A percentile compares a stretch with the other conserved stretches of the same genome.
These are phyloP conservation scores for Ormia ochracea DNA, from an alignment of 2,888 invertebrate genomes.

Conservation along the genomic window DNA sequence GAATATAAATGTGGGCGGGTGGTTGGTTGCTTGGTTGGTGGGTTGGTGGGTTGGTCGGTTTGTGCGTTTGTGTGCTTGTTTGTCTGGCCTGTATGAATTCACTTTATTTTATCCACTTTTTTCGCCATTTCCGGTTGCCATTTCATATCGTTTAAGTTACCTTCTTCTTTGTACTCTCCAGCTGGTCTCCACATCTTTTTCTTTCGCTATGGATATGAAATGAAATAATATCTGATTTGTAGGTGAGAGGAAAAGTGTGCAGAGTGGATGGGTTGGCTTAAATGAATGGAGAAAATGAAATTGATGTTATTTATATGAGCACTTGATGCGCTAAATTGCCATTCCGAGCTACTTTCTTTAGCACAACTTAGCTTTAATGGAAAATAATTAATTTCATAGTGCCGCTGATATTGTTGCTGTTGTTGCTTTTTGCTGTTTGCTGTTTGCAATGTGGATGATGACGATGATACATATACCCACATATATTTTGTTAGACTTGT, in stretches of 20 bases:
- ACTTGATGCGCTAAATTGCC: constrained; percentile 78
- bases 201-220: constrained; percentile 53
- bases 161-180: constrained; percentile 53
- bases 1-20: neutral
- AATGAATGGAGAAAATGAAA: constrained; percentile 68
- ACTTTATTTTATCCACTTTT: constrained; percentile 48
- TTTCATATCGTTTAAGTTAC: constrained; percentile 61
- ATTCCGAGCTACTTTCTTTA: constrained; percentile 76
- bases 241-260: neutral
- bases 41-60: neutral
- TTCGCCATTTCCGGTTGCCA: constrained; percentile 57
- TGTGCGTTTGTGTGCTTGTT: neutral
- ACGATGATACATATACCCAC: neutral
- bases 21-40: neutral
- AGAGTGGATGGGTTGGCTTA: constrained; percentile 22
- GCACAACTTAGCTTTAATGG: constrained; percentile 77
- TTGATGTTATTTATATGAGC: constrained; percentile 78
- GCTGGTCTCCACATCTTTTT: constrained; percentile 46
- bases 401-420: constrained; percentile 61
- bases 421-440: too few species aligned
- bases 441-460: constrained; percentile 10
- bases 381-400: constrained; percentile 78
- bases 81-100: constrained; percentile 33
- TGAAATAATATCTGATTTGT: constrained; percentile 52
- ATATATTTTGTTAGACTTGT: neutral